A percentile compares a stretch with the other conserved stretches of the same genome.
phyloP scores from a whole-genome alignment of 2,113 vertebrate species.

The Triplophysa siluroides region DNA sequence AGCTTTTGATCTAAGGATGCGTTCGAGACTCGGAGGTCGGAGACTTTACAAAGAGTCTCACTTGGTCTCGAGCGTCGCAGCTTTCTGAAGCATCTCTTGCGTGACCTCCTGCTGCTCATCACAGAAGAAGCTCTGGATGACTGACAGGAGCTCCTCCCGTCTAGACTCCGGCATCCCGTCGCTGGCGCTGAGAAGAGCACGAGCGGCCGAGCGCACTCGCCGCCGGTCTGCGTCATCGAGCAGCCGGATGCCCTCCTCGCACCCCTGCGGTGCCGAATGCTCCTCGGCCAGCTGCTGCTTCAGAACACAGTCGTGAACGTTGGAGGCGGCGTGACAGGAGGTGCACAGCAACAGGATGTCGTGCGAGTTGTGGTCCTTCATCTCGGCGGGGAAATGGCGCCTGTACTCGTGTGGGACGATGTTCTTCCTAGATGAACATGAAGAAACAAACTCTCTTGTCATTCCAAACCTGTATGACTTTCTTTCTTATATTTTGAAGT shows the following conservation, averaged over 20 bases:
- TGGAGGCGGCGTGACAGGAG: conserved; percentile 90
- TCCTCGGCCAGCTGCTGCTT: conserved; percentile 90
- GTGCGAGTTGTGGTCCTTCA: conserved; percentile 99
- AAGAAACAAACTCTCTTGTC: not conserved
- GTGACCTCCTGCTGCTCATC: conserved; percentile 65
- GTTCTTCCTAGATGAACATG: conserved; percentile 83
- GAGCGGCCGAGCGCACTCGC: conserved; percentile 87
- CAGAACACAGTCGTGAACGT: conserved; percentile 87
- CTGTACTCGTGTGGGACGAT: conserved; percentile 95
- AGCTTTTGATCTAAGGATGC: too few species aligned
- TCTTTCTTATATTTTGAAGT: too few species aligned
- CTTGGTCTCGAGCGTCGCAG: conserved; percentile 88
- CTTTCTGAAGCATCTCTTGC: conserved; percentile 78
- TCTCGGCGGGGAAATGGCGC: conserved; percentile 91
- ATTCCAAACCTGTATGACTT: too few species aligned
- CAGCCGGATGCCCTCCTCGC: conserved; percentile 85
- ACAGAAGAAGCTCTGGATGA: conserved; percentile 77
- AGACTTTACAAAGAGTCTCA: conserved; percentile 55
- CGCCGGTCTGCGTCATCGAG: conserved; percentile 86
- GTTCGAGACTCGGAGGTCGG: too few species aligned
- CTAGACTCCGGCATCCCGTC: conserved; percentile 80
- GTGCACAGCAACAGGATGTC: conserved; percentile 96
- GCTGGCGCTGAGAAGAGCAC: conserved; percentile 84
- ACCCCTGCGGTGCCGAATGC: conserved; percentile 86
- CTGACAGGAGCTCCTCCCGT: conserved; percentile 77